Conservation (phyloP, 2,888 invertebrate genomes). For the Venustoraphidia nigricollis region DNA sequence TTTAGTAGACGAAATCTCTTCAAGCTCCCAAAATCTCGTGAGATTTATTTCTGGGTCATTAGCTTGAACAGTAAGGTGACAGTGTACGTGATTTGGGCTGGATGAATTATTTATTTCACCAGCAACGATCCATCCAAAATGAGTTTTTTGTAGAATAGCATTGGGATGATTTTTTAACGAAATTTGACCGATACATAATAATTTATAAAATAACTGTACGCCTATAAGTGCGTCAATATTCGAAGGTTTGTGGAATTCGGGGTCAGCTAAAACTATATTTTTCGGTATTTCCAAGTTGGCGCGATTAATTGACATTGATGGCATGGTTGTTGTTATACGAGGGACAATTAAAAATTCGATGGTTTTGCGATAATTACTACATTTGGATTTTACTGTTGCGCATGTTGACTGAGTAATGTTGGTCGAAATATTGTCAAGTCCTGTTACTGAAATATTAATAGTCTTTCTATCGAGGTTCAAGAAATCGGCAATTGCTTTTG, state of each 20-base stretch:
- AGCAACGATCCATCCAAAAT: conserved; percentile 11
- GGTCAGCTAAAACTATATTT: conserved; percentile 12
- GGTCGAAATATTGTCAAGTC: conserved; percentile 5
- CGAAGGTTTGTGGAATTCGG: conserved; percentile 7
- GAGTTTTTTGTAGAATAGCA: conserved; percentile 9
- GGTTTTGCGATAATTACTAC: conserved; percentile 4
- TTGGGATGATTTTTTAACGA: not conserved
- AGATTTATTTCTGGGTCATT: not conserved
- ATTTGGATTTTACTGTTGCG: conserved; percentile 5
- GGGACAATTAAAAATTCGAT: conserved; percentile 6
- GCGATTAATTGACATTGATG: conserved; percentile 4
- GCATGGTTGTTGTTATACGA: conserved; percentile 8
- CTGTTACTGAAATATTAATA: conserved; percentile 6
- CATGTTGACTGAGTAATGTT: conserved; percentile 2
- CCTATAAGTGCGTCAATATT: conserved; percentile 12
- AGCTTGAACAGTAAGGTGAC: no score
- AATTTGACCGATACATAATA: conserved; percentile 8
- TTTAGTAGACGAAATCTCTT: no score
- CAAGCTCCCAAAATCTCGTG: conserved; percentile 3
- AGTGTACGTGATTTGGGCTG: not conserved
- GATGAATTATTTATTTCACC: no score
- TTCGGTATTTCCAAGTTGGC: conserved; percentile 9
- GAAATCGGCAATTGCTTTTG: not conserved
- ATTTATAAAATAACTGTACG: conserved; percentile 9
- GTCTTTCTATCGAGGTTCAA: conserved; percentile 3